phyloP scores from a whole-genome alignment of 2,113 vertebrate genomes.

The Ophiodon elongatus region DNA sequence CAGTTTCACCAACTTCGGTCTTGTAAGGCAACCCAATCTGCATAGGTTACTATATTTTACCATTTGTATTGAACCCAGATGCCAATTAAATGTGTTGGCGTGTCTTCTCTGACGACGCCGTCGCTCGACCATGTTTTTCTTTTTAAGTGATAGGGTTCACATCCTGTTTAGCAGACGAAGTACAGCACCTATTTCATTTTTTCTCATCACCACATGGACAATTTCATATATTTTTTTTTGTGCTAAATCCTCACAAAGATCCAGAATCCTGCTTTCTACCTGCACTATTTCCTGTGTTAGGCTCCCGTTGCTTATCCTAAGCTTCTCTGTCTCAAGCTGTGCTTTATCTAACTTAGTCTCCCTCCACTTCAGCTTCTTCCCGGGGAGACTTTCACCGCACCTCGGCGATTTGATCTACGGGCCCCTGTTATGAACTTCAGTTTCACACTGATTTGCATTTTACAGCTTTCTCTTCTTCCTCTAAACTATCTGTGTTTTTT shows the following conservation, averaged over 20 bases:
- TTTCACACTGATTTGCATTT: constrained; percentile 1
- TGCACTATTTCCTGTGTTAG: constrained; percentile 53
- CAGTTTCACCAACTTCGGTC: background rate
- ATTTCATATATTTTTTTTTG: constrained; percentile 18
- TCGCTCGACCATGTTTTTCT: background rate
- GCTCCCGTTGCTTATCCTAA: constrained; percentile 48
- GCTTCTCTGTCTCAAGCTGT: constrained; percentile 33
- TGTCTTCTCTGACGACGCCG: background rate
- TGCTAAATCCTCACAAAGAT: constrained; percentile 50
- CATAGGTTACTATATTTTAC: background rate
- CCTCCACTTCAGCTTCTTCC: constrained; percentile 40
- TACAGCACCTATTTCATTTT: constrained; percentile 22
- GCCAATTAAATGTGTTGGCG: background rate
- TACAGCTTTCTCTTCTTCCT: background rate
- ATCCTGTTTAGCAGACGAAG: background rate
- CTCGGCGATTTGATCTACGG: constrained; percentile 12
- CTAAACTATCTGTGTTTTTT: background rate
- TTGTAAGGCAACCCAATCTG: background rate
- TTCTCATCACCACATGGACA: constrained; percentile 46
- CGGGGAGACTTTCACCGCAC: constrained; percentile 17
- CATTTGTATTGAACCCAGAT: background rate
- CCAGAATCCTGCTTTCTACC: constrained; percentile 28
- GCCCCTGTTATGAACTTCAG: constrained; percentile 29
- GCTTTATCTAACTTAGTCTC: constrained; percentile 48
- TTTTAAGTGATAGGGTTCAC: background rate